These are phyloP conservation scores for Rhynchophorus ferrugineus DNA, from an alignment of 1,140 invertebrate species.

Conservation along the genomic window DNA sequence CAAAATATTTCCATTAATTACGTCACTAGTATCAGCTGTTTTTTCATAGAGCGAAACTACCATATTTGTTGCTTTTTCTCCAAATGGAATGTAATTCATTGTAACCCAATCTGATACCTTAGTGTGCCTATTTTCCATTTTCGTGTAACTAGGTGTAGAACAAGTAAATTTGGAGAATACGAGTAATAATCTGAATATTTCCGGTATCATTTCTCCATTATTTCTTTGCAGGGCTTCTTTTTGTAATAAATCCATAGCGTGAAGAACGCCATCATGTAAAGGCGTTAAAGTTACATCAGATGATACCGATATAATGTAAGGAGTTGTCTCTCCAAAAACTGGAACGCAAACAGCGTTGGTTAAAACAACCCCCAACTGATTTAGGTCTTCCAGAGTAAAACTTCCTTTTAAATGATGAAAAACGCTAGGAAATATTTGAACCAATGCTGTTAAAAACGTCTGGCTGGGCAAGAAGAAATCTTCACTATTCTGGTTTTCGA, in stretches of 20 bases:
- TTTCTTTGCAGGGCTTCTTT: constrained; percentile 66
- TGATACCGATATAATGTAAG: constrained; percentile 66
- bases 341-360: constrained; percentile 72
- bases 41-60: constrained; percentile 75
- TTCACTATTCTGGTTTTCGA: constrained; percentile 38
- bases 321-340: constrained; percentile 72
- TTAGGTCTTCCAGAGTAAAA: constrained; percentile 69
- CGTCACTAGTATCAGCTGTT: constrained; percentile 64
- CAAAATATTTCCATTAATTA: constrained; percentile 68
- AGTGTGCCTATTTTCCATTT: constrained; percentile 46
- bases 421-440: constrained; percentile 89
- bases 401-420: constrained; percentile 80
- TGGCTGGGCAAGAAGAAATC: constrained; percentile 73
- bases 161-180: constrained; percentile 67
- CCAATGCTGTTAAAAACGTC: constrained; percentile 83
- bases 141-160: constrained; percentile 57
- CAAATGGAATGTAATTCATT: constrained; percentile 84
- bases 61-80: constrained; percentile 75
- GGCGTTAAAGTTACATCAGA: constrained; percentile 69
- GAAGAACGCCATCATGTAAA: constrained; percentile 75
- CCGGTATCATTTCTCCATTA: constrained; percentile 63
- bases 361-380: constrained; percentile 71
- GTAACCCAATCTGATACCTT: constrained; percentile 63
- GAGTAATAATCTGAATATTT: constrained; percentile 73
- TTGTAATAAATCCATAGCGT: constrained; percentile 71